Base-by-base conservation (phyloP, 2,113 vertebrate genomes). In the Baryphthengus martii region DNA sequence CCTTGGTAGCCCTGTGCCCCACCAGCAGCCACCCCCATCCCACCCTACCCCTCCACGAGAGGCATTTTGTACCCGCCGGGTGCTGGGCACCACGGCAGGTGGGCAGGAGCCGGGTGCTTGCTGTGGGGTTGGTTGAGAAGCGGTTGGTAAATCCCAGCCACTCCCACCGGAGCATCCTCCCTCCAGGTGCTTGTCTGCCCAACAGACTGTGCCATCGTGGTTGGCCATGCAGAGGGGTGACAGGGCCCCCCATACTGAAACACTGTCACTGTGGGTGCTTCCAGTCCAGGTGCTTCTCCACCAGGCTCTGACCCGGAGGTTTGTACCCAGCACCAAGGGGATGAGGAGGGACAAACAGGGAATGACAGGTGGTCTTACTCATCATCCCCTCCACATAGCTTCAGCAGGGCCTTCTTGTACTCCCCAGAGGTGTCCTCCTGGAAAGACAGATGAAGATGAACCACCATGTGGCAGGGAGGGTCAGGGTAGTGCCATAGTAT, bases 341-440 rank as follows among this genome's bases (percentile, higher is more conserved):
- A 58, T 13, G 21, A 77, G 66, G 49, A 70, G 44, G 89, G 52
- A 78, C 37, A 71, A 42, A 56, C 4, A 13, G 12, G 7, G 28
- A 39, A 39, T 33, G 42, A 40, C 12, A 24, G 17, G 40, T 0
- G 3, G 3, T 98, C 99, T 98, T 98, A 99, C 99, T 99, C 99
- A 80, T 99, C 99, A 0, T 99, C 99, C 78, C 99, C 99, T 82
- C 99, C 99, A 1, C 99, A 99, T 50, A 99, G 98, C 88, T 99
- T 99, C 61, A 99, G 98, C 94, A 99, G 97, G 8, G 99, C 98
- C 96, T 98, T 98, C 98, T 99, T 99, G 97, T 99, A 99, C 50
- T 99, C 99, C 7, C 99, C 99, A 1, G 99, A 99, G 3, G 99
- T 99, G 94, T 99, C 99, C 31, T 99, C 99, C 99, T 99, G 95